Percentiles rank a stretch among this genome's conserved stretches.
Evolutionary conservation across 2,888 invertebrate species (phyloP).

Genomic region (Myopa tessellatipennis): DNA sequence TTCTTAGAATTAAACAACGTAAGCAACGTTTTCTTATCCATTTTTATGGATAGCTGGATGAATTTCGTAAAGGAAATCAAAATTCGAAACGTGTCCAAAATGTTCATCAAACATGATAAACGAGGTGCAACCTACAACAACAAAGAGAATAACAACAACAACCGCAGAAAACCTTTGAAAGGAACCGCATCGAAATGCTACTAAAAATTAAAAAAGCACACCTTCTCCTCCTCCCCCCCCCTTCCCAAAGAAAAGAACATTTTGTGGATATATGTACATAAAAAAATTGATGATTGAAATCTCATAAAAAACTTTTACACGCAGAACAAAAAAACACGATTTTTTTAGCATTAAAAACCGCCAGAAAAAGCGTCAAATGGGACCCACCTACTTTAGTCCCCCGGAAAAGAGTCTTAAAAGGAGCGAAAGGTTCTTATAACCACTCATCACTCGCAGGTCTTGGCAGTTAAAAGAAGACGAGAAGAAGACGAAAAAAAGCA

Average conservation of each 20-base stretch:
- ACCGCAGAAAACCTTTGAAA: not conserved
- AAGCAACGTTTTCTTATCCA: too few species aligned
- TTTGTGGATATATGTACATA: not conserved
- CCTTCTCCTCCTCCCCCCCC: not conserved
- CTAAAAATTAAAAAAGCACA: not conserved
- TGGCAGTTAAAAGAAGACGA: not conserved
- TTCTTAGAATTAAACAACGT: too few species aligned
- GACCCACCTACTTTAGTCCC: conserved; percentile 22
- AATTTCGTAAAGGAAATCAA: not conserved
- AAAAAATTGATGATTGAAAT: conserved; percentile 12
- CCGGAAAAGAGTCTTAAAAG: conserved; percentile 12
- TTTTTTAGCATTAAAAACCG: not conserved
- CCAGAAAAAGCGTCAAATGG: conserved; percentile 29
- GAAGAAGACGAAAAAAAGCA: not conserved
- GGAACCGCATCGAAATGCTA: not conserved
- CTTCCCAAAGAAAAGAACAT: not conserved
- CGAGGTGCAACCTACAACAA: not conserved
- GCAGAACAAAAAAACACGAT: not conserved
- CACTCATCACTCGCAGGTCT: not conserved
- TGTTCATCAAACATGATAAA: conserved; percentile 19
- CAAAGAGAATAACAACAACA: not conserved
- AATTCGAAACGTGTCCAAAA: not conserved
- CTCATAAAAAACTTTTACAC: conserved; percentile 3
- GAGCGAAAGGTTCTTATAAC: not conserved
- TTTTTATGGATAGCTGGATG: too few species aligned